phyloP scores from a whole-genome alignment of 2,113 vertebrate species.

The Argyrosomus japonicus region DNA sequence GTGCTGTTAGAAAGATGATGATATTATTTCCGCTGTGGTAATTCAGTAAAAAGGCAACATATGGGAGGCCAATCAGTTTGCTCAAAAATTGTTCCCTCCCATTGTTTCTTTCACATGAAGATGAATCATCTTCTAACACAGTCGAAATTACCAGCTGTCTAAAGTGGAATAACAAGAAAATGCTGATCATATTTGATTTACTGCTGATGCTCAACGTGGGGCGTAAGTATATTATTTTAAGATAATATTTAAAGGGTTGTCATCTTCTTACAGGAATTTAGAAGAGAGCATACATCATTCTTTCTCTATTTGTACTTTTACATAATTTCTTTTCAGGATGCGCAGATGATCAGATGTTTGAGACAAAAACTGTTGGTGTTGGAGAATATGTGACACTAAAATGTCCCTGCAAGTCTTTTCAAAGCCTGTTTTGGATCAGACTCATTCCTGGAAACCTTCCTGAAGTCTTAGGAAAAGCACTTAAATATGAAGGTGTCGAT shows the following conservation, averaged over 20 bases:
- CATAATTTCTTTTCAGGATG: constrained; percentile 34
- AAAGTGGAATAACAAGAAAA: constrained; percentile 24
- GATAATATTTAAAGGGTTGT: neutral
- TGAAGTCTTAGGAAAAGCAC: constrained; percentile 20
- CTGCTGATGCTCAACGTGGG: constrained; percentile 30
- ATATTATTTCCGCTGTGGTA: too few species aligned
- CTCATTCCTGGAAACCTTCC: constrained; percentile 30
- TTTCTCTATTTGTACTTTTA: neutral
- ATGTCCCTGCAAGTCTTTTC: neutral
- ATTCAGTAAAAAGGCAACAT: too few species aligned
- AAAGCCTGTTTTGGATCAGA: constrained; percentile 55
- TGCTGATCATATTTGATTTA: constrained; percentile 29
- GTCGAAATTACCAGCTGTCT: neutral
- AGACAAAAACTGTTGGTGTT: constrained; percentile 1
- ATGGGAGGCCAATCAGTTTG: too few species aligned
- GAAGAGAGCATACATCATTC: neutral
- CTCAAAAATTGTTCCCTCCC: too few species aligned
- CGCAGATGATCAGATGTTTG: neutral
- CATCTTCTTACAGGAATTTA: neutral
- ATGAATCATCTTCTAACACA: too few species aligned
- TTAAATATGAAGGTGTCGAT: rapidly evolving
- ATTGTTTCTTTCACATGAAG: too few species aligned
- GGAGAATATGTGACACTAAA: constrained; percentile 45
- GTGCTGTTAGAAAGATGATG: too few species aligned
- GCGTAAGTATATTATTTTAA: constrained; percentile 41